Conservation (phyloP, 2,888 invertebrate genomes). For the Lasius platythorax region DNA sequence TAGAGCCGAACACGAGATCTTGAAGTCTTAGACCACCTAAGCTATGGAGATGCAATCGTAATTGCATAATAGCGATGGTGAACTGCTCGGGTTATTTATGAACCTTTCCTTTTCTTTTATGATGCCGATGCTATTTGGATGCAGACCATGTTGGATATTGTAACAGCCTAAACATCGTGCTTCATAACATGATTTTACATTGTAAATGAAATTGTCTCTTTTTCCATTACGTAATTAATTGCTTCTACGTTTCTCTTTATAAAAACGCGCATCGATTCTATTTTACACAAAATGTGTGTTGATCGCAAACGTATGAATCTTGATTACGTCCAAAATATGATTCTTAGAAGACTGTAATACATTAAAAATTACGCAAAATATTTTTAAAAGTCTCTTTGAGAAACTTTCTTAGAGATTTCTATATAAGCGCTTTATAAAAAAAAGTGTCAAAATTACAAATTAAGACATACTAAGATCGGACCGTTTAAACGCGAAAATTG, state of each 20-base stretch:
- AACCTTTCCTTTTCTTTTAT: slow-evolving; percentile 78
- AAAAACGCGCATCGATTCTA: not conserved
- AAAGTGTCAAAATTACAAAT: not conserved
- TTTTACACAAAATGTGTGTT: not conserved
- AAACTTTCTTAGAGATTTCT: not conserved
- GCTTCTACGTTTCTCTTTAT: not conserved
- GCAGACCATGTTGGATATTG: slow-evolving; percentile 48
- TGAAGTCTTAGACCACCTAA: slow-evolving; percentile 81
- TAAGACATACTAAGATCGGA: not conserved
- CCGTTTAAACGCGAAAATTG: slow-evolving; percentile 14
- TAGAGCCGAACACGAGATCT: slow-evolving; percentile 65
- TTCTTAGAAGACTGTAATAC: not conserved
- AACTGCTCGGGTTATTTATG: slow-evolving; percentile 83
- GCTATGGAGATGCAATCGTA: slow-evolving; percentile 82
- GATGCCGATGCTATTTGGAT: slow-evolving; percentile 78
- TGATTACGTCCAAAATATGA: not conserved
- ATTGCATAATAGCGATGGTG: slow-evolving; percentile 83
- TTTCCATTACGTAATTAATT: slow-evolving; percentile 15
- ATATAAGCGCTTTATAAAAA: not conserved
- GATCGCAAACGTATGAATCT: not conserved
- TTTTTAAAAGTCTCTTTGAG: not conserved
- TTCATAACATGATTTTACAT: slow-evolving; percentile 1
- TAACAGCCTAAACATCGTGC: not conserved
- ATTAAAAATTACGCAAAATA: not conserved
- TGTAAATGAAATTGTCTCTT: slow-evolving; percentile 19